These are phyloP conservation scores for Ictalurus furcatus DNA, from an alignment of 2,113 vertebrate species.

Conservation along the genomic window DNA sequence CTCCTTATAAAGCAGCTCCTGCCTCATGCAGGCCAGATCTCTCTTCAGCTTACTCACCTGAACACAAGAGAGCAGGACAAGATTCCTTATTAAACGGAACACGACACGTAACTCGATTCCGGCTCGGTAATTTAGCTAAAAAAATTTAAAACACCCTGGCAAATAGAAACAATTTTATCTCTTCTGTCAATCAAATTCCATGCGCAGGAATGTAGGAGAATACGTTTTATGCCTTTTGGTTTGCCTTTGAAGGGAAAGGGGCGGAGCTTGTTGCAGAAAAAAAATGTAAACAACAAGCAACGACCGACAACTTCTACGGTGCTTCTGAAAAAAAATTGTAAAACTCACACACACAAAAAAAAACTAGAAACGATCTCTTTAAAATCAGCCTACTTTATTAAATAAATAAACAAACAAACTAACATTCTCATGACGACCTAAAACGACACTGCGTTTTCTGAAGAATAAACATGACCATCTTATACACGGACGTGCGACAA, in stretches of 20 bases:
- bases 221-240: not conserved
- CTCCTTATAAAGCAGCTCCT: slow-evolving; percentile 94
- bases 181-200: not conserved
- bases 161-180: not conserved
- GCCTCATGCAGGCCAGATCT: slow-evolving; percentile 92
- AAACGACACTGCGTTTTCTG: too few relatives aligned
- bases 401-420: too few relatives aligned
- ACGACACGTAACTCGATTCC: not conserved
- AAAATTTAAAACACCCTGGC: not conserved
- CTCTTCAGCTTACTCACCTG: slow-evolving; percentile 96
- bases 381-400: too few relatives aligned
- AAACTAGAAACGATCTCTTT: too few relatives aligned
- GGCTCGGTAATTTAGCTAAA: not conserved
- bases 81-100: not conserved
- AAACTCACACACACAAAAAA: too few relatives aligned
- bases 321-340: not conserved
- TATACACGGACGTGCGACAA: not conserved
- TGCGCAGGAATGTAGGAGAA: not conserved
- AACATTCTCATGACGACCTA: too few relatives aligned
- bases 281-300: not conserved
- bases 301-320: not conserved
- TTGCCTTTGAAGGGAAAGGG: not conserved
- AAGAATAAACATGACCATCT: too few relatives aligned
- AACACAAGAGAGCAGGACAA: slow-evolving; percentile 28
- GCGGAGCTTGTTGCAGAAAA: not conserved